These are phyloP conservation scores for Clarias macrocephalus DNA, from an alignment of 2,113 vertebrate species.

Conservation along the genomic window DNA sequence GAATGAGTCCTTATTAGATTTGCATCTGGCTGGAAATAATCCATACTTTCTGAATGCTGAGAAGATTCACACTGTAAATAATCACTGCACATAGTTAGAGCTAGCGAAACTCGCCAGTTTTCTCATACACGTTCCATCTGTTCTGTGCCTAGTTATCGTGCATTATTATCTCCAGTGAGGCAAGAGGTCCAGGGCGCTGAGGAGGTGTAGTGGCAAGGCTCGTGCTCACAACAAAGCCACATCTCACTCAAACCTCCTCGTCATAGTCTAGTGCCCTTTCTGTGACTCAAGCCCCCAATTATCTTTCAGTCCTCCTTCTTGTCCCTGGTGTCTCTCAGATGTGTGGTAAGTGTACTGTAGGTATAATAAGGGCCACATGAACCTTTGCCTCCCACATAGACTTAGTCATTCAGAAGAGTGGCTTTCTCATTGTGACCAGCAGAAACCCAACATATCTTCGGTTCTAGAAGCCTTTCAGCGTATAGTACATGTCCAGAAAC, in stretches of 20 bases:
- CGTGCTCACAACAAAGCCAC: constrained; percentile 8
- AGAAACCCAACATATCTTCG: not conserved
- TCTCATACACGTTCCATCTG: constrained; percentile 18
- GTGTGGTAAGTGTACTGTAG: constrained; percentile 28
- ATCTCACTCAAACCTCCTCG: constrained; percentile 11
- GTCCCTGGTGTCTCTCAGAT: constrained; percentile 16
- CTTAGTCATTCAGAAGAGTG: constrained; percentile 35
- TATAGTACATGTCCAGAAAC: constrained; percentile 9
- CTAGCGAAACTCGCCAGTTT: constrained; percentile 33
- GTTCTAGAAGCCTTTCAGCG: constrained; percentile 29
- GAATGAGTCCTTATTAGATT: constrained; percentile 40
- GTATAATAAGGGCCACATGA: constrained; percentile 48
- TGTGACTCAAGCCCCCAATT: constrained; percentile 33
- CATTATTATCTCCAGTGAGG: constrained; percentile 28
- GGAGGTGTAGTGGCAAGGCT: not conserved
- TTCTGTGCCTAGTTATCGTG: constrained; percentile 17
- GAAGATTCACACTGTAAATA: constrained; percentile 20
- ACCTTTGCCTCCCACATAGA: constrained; percentile 38
- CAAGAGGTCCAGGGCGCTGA: not conserved
- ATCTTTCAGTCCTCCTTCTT: constrained; percentile 22
- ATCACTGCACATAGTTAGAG: constrained; percentile 9
- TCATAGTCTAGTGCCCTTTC: constrained; percentile 37
- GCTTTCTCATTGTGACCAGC: constrained; percentile 14
- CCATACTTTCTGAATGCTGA: constrained; percentile 33
- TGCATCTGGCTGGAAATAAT: constrained; percentile 41